phyloP scores from a whole-genome alignment of 2,113 vertebrate genomes.

The Amphilophus citrinellus region DNA sequence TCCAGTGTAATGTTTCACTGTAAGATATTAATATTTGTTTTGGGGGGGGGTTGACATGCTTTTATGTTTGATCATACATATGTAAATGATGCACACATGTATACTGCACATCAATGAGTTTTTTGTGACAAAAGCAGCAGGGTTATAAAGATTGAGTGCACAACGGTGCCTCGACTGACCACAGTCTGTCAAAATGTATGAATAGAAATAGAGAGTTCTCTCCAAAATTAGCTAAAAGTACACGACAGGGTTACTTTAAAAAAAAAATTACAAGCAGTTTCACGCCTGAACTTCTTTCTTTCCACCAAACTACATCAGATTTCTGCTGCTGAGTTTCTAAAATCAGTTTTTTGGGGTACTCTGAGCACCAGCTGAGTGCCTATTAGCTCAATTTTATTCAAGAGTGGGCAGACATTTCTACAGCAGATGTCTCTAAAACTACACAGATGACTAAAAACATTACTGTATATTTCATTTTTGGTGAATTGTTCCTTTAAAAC shows the following conservation, averaged over 20 bases:
- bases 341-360: background rate
- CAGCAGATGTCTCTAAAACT: background rate
- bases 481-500: background rate
- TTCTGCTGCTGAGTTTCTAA: background rate
- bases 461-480: background rate
- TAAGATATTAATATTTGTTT: slow-evolving; percentile 1
- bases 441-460: background rate
- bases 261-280: background rate
- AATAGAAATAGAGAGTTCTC: background rate
- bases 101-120: slow-evolving; percentile 20
- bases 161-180: background rate
- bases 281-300: background rate
- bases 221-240: background rate
- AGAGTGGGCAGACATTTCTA: background rate
- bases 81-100: background rate
- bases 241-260: background rate
- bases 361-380: background rate
- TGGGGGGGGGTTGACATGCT: background rate
- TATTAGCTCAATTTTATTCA: background rate
- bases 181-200: background rate
- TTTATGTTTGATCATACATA: background rate
- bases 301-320: background rate
- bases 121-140: slow-evolving; percentile 11
- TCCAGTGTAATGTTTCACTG: slow-evolving; percentile 14
- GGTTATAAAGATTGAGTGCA: background rate